Evolutionary conservation across 2,888 invertebrate species (phyloP), one percentile per base, ranked within the genome.

Genomic region (Eristalinus aeneus): DNA sequence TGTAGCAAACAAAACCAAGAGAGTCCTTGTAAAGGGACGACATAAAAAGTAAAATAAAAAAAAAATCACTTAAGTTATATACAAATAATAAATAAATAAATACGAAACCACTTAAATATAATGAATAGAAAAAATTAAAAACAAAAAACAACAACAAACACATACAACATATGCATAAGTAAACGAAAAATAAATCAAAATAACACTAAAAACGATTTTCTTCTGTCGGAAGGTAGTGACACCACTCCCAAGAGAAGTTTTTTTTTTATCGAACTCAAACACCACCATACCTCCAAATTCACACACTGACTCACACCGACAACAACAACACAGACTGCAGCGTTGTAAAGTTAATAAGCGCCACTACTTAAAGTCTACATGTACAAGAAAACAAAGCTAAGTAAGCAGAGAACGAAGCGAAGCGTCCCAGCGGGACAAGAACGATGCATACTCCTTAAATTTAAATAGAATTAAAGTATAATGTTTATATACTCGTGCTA

Each of bases 401-500:
- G n/a, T n/a, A n/a, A n/a, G n/a, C n/a, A 36, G 54, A 20, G 27
- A 23, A 46, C 16, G 27, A 71, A 71, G 39, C 71, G 71, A 39
- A 27, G 2, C 54, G 56, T 84, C 23, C 5, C 69, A 67, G 75
- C 74, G 67, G 69, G 27, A 68, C 61, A 46, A 73, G 8, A 46
- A n/a, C 46, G 79, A 31, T 39, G 67, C 63, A 23, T 79, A 72
- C 65, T 79, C 73, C 67, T 56, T 22, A 75, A 36, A 65, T 58
- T 39, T 53, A 39, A 75, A 67, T 31, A 54, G 27, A 63, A 71
- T 54, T 8, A 54, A 27, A 27, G 5, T 27, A 34, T 77, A 80
- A 77, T 81, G 77, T 86, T 77, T 74, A 77, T 81, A 86, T 86
- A 81, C 81, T 86, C 77, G 74, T 77, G 81, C 80, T 85, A 84